Conservation (phyloP, 2,113 vertebrate species). For the Grammomys surdaster region DNA sequence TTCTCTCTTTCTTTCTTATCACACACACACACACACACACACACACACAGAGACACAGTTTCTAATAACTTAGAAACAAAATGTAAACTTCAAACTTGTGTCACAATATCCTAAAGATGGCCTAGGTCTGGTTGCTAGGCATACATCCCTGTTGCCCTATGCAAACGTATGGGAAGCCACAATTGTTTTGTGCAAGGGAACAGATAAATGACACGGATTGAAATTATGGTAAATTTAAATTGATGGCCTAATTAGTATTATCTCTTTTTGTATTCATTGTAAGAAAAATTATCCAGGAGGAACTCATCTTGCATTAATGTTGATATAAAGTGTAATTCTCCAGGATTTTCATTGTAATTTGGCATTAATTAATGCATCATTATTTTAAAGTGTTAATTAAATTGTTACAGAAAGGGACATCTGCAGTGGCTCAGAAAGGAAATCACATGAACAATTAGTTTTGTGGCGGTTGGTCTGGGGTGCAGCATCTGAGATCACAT, state of each 20-base stretch:
- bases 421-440: conserved; percentile 84
- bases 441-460: conserved; percentile 83
- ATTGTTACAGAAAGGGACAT: conserved; percentile 89
- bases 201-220: conserved; percentile 88
- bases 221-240: conserved; percentile 90
- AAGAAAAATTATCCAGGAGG: conserved; percentile 90
- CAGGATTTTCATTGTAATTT: conserved; percentile 89
- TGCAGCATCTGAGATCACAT: conserved; percentile 40
- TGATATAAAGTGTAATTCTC: conserved; percentile 90
- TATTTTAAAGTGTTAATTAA: conserved; percentile 90
- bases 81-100: conserved; percentile 55
- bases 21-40: background rate
- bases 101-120: conserved; percentile 57
- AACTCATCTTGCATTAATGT: conserved; percentile 89
- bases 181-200: conserved; percentile 85
- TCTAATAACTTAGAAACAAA: conserved; percentile 59
- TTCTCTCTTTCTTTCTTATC: background rate
- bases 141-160: conserved; percentile 32
- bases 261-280: conserved; percentile 89
- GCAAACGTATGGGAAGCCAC: conserved; percentile 73
- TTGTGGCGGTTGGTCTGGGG: conserved; percentile 77
- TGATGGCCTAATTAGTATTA: conserved; percentile 91
- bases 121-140: conserved; percentile 71
- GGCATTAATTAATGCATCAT: conserved; percentile 90
- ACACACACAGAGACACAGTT: background rate